Evolutionary conservation across 2,113 vertebrate species (phyloP).

Genomic region (Ophiodon elongatus): DNA sequence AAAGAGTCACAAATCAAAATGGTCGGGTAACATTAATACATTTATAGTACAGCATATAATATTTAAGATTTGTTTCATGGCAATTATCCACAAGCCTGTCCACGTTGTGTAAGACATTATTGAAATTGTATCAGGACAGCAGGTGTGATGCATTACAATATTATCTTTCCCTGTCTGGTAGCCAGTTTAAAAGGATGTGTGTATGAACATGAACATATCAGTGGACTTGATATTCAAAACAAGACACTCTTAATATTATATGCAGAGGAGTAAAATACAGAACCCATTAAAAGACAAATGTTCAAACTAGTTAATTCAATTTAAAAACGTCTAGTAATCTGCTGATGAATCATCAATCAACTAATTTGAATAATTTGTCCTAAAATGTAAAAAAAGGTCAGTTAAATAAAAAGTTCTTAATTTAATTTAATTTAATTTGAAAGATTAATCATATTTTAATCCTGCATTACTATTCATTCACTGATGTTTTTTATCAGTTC

Average conservation of each 20-base stretch:
- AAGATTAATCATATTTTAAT: background rate
- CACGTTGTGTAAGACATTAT: background rate
- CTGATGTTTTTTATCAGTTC: background rate
- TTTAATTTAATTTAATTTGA: background rate
- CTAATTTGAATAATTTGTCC: background rate
- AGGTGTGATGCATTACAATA: background rate
- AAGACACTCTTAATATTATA: background rate
- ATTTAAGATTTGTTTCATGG: no score
- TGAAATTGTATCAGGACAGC: background rate
- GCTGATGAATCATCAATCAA: background rate
- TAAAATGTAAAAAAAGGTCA: background rate
- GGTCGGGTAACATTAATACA: no score
- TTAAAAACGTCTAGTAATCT: background rate
- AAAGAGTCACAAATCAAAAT: background rate
- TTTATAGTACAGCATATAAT: no score
- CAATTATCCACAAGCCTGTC: background rate
- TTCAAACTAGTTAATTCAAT: background rate
- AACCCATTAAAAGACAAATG: background rate
- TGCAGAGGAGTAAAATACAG: background rate
- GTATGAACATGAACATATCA: background rate
- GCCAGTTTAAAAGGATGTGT: background rate
- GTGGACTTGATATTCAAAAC: background rate
- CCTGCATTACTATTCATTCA: background rate
- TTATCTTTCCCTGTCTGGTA: background rate
- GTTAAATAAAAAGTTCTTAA: background rate